Conservation (phyloP, 2,888 invertebrate genomes). For the Pollenia griseotomentosa region DNA sequence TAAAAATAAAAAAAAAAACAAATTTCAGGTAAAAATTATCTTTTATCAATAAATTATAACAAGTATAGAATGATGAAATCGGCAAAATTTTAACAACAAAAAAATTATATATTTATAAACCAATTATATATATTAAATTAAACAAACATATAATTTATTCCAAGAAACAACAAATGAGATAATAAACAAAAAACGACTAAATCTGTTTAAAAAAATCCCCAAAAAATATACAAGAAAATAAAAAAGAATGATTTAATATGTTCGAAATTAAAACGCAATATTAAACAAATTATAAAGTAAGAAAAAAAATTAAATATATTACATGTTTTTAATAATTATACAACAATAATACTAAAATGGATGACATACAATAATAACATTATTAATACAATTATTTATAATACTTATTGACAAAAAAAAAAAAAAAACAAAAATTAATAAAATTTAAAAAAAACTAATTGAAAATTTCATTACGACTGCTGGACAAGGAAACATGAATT, state of each 20-base stretch:
- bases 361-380: conserved; percentile 12
- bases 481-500: conserved; percentile 74
- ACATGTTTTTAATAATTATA: conserved; percentile 25
- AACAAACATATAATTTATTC: conserved; percentile 19
- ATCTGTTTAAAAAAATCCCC: background rate
- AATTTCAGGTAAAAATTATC: conserved; percentile 8
- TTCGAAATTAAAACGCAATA: conserved; percentile 43
- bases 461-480: conserved; percentile 43
- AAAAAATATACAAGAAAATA: conserved; percentile 24
- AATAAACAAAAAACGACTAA: background rate
- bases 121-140: background rate
- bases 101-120: background rate
- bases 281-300: conserved; percentile 1
- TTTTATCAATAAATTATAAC: conserved; percentile 37
- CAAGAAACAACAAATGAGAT: conserved; percentile 37
- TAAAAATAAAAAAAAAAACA: too few species aligned
- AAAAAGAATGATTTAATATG: conserved; percentile 23
- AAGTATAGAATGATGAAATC: conserved; percentile 35
- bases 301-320: conserved; percentile 13
- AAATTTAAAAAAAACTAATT: background rate
- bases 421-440: conserved; percentile 4
- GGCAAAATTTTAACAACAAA: conserved; percentile 20
- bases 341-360: conserved; percentile 1
- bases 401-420: conserved; percentile 9
- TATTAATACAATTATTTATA: conserved; percentile 12